Evolutionary conservation across 2,797 vertebrate species (phyloP), one percentile per base, ranked within the genome.

Genomic region (Pogoniulus pusillus): DNA sequence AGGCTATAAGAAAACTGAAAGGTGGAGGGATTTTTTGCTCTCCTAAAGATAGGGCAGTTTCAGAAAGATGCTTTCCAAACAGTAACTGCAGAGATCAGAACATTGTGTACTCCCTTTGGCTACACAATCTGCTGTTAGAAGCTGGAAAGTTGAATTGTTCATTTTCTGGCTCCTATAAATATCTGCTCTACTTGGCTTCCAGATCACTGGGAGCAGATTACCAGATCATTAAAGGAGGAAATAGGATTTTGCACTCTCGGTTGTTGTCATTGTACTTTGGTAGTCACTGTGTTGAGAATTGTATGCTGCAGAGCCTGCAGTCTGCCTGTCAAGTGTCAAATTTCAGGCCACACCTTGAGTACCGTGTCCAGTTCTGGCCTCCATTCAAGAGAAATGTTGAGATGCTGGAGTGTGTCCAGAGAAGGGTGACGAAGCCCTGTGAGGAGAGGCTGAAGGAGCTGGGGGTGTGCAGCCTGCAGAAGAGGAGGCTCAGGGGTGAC

Each of bases 141-240:
- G 19, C 7, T 75, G 70, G 53, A 81, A 89, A 87, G 63, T 54
- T 2, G 4, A 82, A 62, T 69, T 87, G 85, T 82, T 91, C 17
- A 10, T 80, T 93, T 93, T 75, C 53, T 89, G 72, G 24, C 41
- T 89, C 59, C 82, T 87, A 85, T 62, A 91, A 93, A 90, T 90
- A 91, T 75, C 63, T 88, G 32, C 37, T 87, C 15, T 85, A 32
- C 82, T 85, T 91, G 76, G 73, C 63, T 91, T 89, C 59, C 51
- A 85, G 88, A 74, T 91, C 58, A 60, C 72, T 64, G 45, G 41
- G 55, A 89, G 45, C 75, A 77, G 75, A 87, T 72, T 71, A 85
- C 62, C 55, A 89, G 82, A 80, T 85, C 69, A 62, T 70, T 91
- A 80, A 75, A 77, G 35, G 32, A 87, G 53, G 47, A 90, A 87